Base-by-base conservation (phyloP, 2,888 invertebrate genomes). In the Erebia epiphron region DNA sequence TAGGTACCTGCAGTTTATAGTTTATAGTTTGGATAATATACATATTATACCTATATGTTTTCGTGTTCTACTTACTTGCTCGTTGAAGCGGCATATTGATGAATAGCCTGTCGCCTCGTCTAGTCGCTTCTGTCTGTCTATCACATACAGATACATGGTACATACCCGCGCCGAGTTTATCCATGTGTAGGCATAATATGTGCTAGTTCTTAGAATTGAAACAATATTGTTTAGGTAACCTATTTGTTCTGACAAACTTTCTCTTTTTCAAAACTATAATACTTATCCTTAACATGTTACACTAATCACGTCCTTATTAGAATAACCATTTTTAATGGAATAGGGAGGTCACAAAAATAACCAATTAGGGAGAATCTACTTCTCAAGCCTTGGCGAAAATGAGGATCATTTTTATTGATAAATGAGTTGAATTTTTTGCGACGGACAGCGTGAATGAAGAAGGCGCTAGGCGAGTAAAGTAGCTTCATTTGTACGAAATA, bases 61-160 rank as follows among this genome's bases (percentile, higher is more conserved):
- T 79, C 80, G 76, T 79, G 76, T 76, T 75, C 78, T 77, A 65
- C 70, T 69, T 77, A 65, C 70, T 69, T 73, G 79, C 78, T 77
- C 78, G 74, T 72, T 78, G 77, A 77, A 75, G 75, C 79, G 86
- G 86, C 84, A 76, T 82, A 80, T 87, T 91, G 90, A 91, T 88
- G 81, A 83, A 91, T 90, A 78, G 79, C 80, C 85, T 83, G 88
- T 89, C 89, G 41, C 69, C 68, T 89, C 89, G 65, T 70, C 70
- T 80, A 76, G 77, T 71, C 79, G 84, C 88, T 87, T 89, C 89
- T 89, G 86, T 87, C 77, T 77, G 85, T 86, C 87, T 76, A 80
- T 88, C 84, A 83, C 79, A 64, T 26, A 35, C 41, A 56, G 2
- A 49, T 35, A 35, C 35, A 35, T 1, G 2, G 35, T 35, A 35